phyloP scores from a whole-genome alignment of 2,113 vertebrate genomes.

The Talpa occidentalis region DNA sequence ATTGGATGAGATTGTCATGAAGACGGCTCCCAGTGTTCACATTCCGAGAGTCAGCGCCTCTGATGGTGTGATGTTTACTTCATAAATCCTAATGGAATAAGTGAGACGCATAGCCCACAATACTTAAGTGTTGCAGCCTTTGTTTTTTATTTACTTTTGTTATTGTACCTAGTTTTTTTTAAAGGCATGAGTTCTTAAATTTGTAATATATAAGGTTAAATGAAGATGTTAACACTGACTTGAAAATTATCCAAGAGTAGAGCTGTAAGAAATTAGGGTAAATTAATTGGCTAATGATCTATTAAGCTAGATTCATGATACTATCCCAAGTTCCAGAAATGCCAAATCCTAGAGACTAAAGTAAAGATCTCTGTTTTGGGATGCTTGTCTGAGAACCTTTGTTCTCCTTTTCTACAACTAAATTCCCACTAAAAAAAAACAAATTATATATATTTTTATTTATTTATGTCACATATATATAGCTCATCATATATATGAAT shows the following conservation, averaged over 20 bases:
- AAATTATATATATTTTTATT: background rate
- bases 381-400: background rate
- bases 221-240: background rate
- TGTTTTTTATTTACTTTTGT: background rate
- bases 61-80: background rate
- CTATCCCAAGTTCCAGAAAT: background rate
- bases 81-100: background rate
- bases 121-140: background rate
- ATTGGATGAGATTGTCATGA: background rate
- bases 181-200: background rate
- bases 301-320: background rate
- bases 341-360: background rate
- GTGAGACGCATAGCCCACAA: too few species aligned
- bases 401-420: background rate
- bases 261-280: background rate
- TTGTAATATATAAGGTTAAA: background rate
- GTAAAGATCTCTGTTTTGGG: background rate
- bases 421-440: background rate
- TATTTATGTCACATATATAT: too few species aligned
- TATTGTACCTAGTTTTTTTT: background rate
- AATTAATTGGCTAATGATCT: background rate
- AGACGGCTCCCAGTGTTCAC: background rate
- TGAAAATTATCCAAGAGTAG: background rate
- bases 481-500: background rate
- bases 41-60: background rate